Conservation (phyloP, 1,140 invertebrate species). For the Meteorus sp. region DNA sequence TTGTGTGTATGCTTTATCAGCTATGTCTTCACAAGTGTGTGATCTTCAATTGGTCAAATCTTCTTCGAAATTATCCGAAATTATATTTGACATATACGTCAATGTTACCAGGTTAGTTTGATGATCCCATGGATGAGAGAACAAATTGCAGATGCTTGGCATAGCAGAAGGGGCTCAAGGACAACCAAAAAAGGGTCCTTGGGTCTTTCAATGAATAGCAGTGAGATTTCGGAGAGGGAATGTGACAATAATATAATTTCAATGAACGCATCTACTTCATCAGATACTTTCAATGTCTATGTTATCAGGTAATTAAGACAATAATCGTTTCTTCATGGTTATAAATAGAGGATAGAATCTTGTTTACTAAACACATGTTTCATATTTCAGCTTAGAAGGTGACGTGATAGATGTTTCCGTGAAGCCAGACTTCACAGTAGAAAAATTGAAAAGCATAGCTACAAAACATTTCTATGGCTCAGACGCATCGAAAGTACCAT, state of each 20-base stretch:
- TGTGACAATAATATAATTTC: constrained; percentile 32
- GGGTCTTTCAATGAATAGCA: constrained; percentile 36
- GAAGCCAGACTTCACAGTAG: constrained; percentile 47
- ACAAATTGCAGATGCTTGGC: constrained; percentile 50
- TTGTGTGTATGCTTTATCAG: no score
- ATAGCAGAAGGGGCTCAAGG: constrained; percentile 51
- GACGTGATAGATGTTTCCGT: constrained; percentile 41
- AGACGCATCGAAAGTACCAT: constrained; percentile 37
- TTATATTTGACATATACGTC: neutral
- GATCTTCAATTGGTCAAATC: no score
- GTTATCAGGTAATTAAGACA: constrained; percentile 45
- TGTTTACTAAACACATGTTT: neutral
- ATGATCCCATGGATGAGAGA: constrained; percentile 57
- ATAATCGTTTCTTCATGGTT: neutral
- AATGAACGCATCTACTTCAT: constrained; percentile 34
- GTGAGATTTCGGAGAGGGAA: constrained; percentile 34
- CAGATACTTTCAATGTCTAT: constrained; percentile 46
- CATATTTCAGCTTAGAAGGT: constrained; percentile 46
- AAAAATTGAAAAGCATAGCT: constrained; percentile 51
- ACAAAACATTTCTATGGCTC: constrained; percentile 52
- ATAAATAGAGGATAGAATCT: neutral
- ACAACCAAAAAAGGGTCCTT: constrained; percentile 40
- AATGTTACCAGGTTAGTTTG: constrained; percentile 38
- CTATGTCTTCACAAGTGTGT: no score
- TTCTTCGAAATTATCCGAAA: no score